These are phyloP conservation scores for Bos javanicus DNA, from an alignment of 2,113 vertebrate genomes.

Conservation along the genomic window DNA sequence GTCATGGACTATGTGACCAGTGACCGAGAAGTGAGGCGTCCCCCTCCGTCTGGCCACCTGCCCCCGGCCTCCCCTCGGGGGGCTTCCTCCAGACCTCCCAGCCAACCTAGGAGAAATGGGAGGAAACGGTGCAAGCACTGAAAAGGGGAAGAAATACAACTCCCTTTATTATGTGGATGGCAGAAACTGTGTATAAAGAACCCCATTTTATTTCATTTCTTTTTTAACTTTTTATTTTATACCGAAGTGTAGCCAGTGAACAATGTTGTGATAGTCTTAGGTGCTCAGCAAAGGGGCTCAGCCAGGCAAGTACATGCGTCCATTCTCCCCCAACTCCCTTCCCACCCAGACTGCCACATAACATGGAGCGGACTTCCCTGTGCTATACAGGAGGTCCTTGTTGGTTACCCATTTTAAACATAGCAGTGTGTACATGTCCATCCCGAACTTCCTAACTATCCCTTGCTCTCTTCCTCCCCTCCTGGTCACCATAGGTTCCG, in stretches of 20 bases:
- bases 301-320: too few relatives aligned
- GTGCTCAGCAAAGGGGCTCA: neutral
- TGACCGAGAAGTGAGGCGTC: neutral
- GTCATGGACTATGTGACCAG: neutral
- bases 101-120: neutral
- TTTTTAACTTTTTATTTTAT: neutral
- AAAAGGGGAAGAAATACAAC: neutral
- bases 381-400: neutral
- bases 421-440: neutral
- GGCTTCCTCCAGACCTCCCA: neutral
- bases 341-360: neutral
- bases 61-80: rapidly evolving
- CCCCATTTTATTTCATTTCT: neutral
- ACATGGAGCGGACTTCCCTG: neutral
- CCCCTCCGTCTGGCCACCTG: neutral
- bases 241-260: neutral
- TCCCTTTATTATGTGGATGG: neutral
- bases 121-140: neutral
- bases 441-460: neutral
- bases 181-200: neutral
- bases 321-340: neutral
- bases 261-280: neutral
- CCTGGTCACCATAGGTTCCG: neutral
- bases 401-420: neutral
- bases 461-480: neutral